Evolutionary conservation across 2,888 invertebrate genomes (phyloP).

Genomic region (Osmoderma eremita): DNA sequence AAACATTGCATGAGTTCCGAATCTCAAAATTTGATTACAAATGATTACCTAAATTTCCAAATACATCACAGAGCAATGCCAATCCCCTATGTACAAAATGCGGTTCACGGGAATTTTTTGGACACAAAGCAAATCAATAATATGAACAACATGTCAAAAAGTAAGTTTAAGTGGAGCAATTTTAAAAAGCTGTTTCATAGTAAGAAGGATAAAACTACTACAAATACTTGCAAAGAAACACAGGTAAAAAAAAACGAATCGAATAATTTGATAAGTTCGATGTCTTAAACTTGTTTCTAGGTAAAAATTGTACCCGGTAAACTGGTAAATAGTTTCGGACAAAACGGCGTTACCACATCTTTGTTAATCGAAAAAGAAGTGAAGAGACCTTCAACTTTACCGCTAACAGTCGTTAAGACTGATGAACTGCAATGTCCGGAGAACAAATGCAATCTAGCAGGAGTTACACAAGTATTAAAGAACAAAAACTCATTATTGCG

Average conservation of each 20-base stretch:
- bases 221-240: conserved; percentile 44
- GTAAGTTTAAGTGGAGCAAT: conserved; percentile 65
- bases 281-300: conserved; percentile 3
- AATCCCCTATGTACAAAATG: conserved; percentile 79
- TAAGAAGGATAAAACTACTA: conserved; percentile 49
- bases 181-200: conserved; percentile 64
- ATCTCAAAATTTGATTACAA: conserved; percentile 65
- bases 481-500: conserved; percentile 64
- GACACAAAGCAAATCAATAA: conserved; percentile 62
- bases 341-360: conserved; percentile 65
- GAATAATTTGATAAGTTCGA: conserved; percentile 56
- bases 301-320: conserved; percentile 67
- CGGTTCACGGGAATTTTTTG: conserved; percentile 65
- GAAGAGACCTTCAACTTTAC: conserved; percentile 64
- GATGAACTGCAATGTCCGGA: conserved; percentile 48
- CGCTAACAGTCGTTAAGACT: conserved; percentile 57
- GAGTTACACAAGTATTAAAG: conserved; percentile 61
- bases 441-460: conserved; percentile 52
- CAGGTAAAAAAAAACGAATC: conserved; percentile 61
- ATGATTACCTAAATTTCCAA: conserved; percentile 65
- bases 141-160: conserved; percentile 52
- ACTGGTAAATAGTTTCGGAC: conserved; percentile 65
- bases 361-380: conserved; percentile 56
- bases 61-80: conserved; percentile 67
- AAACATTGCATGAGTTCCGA: conserved; percentile 68